Base-by-base conservation (phyloP, 2,113 vertebrate genomes). In the Apteryx mantelli region DNA sequence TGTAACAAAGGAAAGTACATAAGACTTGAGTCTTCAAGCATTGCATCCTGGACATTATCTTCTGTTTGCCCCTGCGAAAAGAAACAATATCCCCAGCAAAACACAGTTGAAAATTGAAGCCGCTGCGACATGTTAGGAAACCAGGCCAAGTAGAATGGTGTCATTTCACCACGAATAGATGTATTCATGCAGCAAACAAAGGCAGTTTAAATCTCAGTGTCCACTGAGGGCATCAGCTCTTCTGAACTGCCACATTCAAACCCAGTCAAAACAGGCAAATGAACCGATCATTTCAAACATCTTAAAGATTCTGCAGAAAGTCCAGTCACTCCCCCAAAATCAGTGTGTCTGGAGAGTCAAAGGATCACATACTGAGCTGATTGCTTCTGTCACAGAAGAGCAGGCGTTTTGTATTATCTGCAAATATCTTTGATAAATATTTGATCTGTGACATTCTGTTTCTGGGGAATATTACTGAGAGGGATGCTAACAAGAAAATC, bases 381-480 rank as follows among this genome's bases (percentile, higher is more conserved):
- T 21, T 70, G 36, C 7, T 69, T 91, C 56, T 91, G 61, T 79
- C 83, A 84, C 26, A 90, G 78, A 84, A 82, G 7, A 93, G 19
- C 30, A 92, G 81, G 88, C 95, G 76, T 86, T 97, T 65, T 70
- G n/a, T 97, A 90, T 95, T 96, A 96, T 91, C 85, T 97, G 95
- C 97, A 97, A 97, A 96, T 50, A 53, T 88, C 86, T 95, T 75
- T 91, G 82, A 92, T 93, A 95, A 96, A 97, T 97, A 96, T 96
- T 97, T 98, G 97, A 98, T 97, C 88, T 94, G 28, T 86, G 83
- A 84, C 73, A 78, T 95, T 78, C 52, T 61, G 18, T 6, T 96
- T 88, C 77, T 94, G 61, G 24, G 53, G 32, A 92, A 82, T 81
- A 61, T 38, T 40, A 44, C 16, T 32, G 91, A 81, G 40, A 83